Conservation (phyloP, 1,140 invertebrate genomes). For the Brachionus asplanchnoidis region DNA sequence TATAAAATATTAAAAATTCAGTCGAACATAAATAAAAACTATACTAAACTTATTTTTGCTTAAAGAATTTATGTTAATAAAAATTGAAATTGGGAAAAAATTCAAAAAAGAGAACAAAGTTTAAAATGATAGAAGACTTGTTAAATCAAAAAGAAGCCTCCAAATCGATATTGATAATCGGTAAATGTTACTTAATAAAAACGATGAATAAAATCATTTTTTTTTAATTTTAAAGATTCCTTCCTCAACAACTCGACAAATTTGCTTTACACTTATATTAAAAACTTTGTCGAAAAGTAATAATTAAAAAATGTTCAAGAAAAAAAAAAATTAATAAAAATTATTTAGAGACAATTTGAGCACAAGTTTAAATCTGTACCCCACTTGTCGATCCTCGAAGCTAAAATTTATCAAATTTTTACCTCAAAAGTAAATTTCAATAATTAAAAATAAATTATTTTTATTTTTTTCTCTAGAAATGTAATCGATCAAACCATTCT, state of each 20-base stretch:
- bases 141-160: not conserved
- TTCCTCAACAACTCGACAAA: not conserved
- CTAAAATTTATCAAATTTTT: not conserved
- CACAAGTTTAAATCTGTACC: not conserved
- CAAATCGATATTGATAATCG: conserved; percentile 28
- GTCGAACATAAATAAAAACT: not conserved
- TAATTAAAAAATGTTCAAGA: not conserved
- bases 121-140: conserved; percentile 32
- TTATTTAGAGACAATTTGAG: conserved; percentile 4
- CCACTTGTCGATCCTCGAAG: not conserved
- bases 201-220: too few species aligned
- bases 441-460: not conserved
- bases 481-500: not conserved
- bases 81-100: not conserved
- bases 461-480: not conserved
- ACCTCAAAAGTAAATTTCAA: not conserved
- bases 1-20: not conserved
- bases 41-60: not conserved
- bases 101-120: not conserved
- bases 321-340: not conserved
- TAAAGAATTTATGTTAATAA: not conserved
- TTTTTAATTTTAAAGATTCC: not conserved
- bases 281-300: conserved; percentile 11
- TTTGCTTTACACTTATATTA: not conserved
- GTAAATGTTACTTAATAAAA: not conserved